phyloP scores from a whole-genome alignment of 1,140 invertebrate genomes.

The Paraescarpia echinospica region DNA sequence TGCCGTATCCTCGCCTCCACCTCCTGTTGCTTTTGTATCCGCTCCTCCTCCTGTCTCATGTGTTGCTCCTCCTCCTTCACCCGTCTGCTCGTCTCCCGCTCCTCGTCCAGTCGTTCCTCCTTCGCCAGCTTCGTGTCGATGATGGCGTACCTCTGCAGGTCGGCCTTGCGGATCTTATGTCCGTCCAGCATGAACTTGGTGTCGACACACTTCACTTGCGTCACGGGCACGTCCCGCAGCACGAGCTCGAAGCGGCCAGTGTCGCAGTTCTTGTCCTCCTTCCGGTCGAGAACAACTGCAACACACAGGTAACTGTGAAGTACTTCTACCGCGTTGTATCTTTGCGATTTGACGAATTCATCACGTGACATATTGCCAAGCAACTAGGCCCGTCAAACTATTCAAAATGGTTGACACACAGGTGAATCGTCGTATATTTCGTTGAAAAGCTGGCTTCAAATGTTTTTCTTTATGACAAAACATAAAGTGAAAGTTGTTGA shows the following conservation, averaged over 20 bases:
- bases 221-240: slow-evolving; percentile 62
- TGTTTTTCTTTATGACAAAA: too few species aligned
- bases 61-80: neutral
- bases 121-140: slow-evolving; percentile 22
- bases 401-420: too few species aligned
- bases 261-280: slow-evolving; percentile 74
- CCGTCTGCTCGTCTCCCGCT: neutral
- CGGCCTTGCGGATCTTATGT: slow-evolving; percentile 18
- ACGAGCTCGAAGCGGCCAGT: slow-evolving; percentile 84
- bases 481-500: too few species aligned
- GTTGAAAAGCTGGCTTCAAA: too few species aligned
- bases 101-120: neutral
- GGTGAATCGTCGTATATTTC: too few species aligned
- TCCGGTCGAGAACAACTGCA: slow-evolving; percentile 81
- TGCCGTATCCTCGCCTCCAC: slow-evolving; percentile 5
- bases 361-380: neutral
- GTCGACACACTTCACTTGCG: slow-evolving; percentile 24
- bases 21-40: neutral
- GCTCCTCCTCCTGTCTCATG: neutral
- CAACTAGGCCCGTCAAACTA: neutral
- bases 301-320: neutral
- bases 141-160: slow-evolving; percentile 18
- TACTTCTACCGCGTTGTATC: slow-evolving; percentile 44
- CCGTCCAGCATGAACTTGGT: slow-evolving; percentile 28
- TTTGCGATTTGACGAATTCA: neutral